Base-by-base conservation (phyloP, 2,113 vertebrate genomes). In the Urocynchramus pylzowi region DNA sequence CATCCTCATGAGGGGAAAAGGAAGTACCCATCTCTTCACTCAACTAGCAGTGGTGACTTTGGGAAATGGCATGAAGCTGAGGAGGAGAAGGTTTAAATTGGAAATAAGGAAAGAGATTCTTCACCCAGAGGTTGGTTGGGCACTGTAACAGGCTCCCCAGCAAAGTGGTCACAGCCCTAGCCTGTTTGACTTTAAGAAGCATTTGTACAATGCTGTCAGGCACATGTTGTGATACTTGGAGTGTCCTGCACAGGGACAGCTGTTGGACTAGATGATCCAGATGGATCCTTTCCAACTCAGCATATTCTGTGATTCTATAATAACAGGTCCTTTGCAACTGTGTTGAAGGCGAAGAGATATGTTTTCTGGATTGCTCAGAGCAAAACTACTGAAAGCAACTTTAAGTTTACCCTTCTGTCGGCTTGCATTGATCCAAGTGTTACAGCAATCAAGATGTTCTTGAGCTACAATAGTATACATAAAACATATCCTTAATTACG, bases 301-400 rank as follows among this genome's bases (percentile, higher is more conserved):
- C 12, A 50, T 23, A 37, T 42, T 88, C 50, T 80, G 6, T 87
- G 41, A 31, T 47, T 79, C 42, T 56, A 1, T 35, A 28, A 26
- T n/a, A 74, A 60, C 24, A 65, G 20, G 8, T 47, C 49, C 17
- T 74, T 64, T 89, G 27, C 18, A 76, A 67, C 3, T 42, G 0
- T 30, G 4, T 47, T 7, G 2, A 42, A 27, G 11, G 50, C 1
- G 0, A 60, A 49, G 18, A 69, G 19, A 5, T 75, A 2, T 10
- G 16, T 88, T 82, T 90, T 88, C 83, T 63, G 12, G 5, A 39
- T 42, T 42, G 30, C 19, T 79, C 39, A 79, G 24, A 42, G 14
- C 13, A 67, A 79, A 89, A 71, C 24, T 52, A 44, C 15, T 35
- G n/a, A 71, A 87, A 76, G 6, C 11, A 61, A 23, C 41, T 41